Conservation (phyloP, 2,113 vertebrate genomes). For the Leptocoma aspasia region DNA sequence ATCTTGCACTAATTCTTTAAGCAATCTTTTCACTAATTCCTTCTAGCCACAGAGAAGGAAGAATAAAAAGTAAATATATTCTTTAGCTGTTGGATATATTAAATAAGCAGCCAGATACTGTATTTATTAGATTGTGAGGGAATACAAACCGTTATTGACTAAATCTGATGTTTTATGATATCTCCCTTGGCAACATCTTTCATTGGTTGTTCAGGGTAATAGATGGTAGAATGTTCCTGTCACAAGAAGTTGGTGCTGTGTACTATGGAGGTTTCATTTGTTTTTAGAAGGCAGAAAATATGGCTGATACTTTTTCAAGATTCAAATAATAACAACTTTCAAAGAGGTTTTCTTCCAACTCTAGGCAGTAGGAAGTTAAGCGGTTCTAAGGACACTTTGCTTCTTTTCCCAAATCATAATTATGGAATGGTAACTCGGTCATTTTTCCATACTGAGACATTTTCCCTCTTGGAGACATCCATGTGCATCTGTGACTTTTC, state of each 20-base stretch:
- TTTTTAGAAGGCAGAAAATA: neutral
- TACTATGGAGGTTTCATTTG: neutral
- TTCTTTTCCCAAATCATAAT: neutral
- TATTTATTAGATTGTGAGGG: neutral
- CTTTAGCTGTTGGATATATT: neutral
- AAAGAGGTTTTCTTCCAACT: neutral
- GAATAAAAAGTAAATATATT: neutral
- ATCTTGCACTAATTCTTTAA: neutral
- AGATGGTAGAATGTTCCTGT: neutral
- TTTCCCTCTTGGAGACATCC: neutral
- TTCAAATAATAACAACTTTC: neutral
- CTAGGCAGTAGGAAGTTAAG: neutral
- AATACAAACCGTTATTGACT: neutral
- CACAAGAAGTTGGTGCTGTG: neutral
- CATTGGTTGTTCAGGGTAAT: neutral
- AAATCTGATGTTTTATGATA: neutral
- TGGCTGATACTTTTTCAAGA: neutral
- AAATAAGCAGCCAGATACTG: neutral
- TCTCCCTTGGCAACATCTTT: neutral
- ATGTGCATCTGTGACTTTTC: neutral
- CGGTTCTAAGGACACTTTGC: neutral
- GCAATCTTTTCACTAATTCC: neutral
- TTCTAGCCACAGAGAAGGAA: neutral
- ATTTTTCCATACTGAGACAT: neutral
- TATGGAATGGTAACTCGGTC: neutral